Conservation (phyloP, 2,797 vertebrate species). For the Aotus griseimembra region DNA sequence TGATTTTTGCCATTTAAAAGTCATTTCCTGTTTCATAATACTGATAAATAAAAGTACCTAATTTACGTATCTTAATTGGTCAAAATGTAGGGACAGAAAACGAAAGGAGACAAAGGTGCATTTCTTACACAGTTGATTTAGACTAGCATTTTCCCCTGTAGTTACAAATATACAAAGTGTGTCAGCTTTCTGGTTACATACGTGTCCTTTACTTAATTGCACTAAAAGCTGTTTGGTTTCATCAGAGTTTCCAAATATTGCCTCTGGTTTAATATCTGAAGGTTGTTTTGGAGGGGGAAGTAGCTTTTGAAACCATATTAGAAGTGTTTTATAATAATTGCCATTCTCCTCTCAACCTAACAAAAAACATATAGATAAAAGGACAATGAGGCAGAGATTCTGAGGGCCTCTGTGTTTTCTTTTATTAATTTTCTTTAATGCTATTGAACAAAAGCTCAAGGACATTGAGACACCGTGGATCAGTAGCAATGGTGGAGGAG, state of each 20-base stretch:
- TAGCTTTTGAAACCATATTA: background rate
- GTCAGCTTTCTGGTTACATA: background rate
- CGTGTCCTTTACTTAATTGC: background rate
- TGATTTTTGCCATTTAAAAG: background rate
- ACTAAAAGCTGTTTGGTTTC: background rate
- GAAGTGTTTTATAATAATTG: background rate
- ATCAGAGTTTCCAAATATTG: background rate
- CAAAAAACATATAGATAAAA: background rate
- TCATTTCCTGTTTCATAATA: background rate
- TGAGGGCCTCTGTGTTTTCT: background rate
- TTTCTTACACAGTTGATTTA: background rate
- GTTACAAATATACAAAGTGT: background rate
- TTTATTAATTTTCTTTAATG: background rate
- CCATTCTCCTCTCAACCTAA: background rate
- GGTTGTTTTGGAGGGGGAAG: background rate
- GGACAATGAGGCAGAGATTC: background rate
- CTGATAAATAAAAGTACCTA: background rate
- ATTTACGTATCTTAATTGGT: background rate
- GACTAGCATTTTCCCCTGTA: background rate
- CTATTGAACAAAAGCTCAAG: background rate
- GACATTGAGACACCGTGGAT: background rate
- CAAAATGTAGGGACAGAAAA: background rate
- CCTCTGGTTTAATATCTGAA: background rate
- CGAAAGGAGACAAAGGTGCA: background rate
- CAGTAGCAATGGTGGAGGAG: background rate